Evolutionary conservation across 2,113 vertebrate species (phyloP).

Genomic region (Vireo altiloquus): DNA sequence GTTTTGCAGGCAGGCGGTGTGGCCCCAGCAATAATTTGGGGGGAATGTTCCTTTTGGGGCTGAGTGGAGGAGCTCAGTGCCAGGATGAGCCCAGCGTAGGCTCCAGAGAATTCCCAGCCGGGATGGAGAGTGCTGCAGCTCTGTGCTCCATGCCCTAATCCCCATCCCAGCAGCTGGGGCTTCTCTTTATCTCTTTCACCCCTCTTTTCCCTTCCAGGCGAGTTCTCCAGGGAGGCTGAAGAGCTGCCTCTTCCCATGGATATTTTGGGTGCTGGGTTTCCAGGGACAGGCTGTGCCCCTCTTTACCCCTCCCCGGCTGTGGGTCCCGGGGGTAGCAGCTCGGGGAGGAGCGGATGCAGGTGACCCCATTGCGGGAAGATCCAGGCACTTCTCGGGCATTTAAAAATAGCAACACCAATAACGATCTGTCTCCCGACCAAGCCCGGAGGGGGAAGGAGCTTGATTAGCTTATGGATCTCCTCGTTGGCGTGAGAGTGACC

Average conservation of each 20-base stretch:
- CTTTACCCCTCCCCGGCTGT: fast-evolving
- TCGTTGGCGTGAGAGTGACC: not conserved
- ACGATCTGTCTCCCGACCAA: not conserved
- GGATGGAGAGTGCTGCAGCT: not conserved
- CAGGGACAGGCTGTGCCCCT: fast-evolving
- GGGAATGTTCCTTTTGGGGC: fast-evolving
- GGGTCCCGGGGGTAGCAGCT: too few relatives aligned
- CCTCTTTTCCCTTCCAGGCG: not conserved
- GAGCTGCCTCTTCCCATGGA: not conserved
- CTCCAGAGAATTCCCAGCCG: fast-evolving
- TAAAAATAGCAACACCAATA: slow-evolving; percentile 29
- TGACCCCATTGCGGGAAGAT: not conserved
- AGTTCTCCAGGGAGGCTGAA: fast-evolving
- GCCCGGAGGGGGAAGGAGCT: not conserved
- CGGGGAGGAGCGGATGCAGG: not conserved
- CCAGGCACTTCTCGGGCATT: not conserved
- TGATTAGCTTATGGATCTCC: slow-evolving; percentile 23
- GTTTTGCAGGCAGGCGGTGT: not conserved
- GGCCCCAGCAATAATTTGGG: not conserved
- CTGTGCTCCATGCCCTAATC: fast-evolving
- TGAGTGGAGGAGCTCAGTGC: not conserved
- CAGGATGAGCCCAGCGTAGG: not conserved
- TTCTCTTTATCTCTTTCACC: not conserved
- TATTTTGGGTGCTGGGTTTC: not conserved
- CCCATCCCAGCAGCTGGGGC: not conserved